Percentiles rank a stretch among this genome's conserved stretches.
These are phyloP conservation scores for Brachionichthys hirsutus DNA, from an alignment of 2,113 vertebrate genomes.

Conservation along the genomic window DNA sequence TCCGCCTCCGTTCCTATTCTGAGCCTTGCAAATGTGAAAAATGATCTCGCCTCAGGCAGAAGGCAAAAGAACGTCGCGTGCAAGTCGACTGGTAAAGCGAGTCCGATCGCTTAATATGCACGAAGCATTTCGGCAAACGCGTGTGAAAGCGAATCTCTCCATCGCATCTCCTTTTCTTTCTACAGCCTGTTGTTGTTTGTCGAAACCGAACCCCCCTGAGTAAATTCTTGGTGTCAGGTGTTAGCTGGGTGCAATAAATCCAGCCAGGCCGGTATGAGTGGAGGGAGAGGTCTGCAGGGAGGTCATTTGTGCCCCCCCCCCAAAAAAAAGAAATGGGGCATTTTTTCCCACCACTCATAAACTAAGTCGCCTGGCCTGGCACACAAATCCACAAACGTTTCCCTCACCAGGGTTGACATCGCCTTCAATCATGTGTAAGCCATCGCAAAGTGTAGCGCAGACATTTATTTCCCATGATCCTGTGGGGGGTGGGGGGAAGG, in stretches of 20 bases:
- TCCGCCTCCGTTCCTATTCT: too few species aligned
- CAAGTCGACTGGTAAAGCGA: too few species aligned
- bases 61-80: too few species aligned
- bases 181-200: conserved; percentile 1
- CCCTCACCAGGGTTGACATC: conserved; percentile 58
- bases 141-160: too few species aligned
- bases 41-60: too few species aligned
- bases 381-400: conserved; percentile 65
- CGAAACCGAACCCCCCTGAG: conserved; percentile 44
- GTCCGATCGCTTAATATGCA: too few species aligned
- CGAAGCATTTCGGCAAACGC: too few species aligned
- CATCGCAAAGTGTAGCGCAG: conserved; percentile 52
- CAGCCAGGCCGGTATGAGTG: conserved; percentile 40
- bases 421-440: conserved; percentile 73
- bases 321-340: conserved; percentile 60
- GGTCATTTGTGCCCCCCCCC: conserved; percentile 71
- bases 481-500: conserved; percentile 34
- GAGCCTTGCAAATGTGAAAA: too few species aligned
- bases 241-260: conserved; percentile 66
- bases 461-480: conserved; percentile 71
- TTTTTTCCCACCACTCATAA: conserved; percentile 63
- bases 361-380: conserved; percentile 54
- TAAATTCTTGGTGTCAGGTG: conserved; percentile 69
- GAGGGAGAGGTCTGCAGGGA: conserved; percentile 15
- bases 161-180: conserved; percentile 5